Evolutionary conservation across 2,888 invertebrate species (phyloP).

Genomic region (Malacosoma neustria): DNA sequence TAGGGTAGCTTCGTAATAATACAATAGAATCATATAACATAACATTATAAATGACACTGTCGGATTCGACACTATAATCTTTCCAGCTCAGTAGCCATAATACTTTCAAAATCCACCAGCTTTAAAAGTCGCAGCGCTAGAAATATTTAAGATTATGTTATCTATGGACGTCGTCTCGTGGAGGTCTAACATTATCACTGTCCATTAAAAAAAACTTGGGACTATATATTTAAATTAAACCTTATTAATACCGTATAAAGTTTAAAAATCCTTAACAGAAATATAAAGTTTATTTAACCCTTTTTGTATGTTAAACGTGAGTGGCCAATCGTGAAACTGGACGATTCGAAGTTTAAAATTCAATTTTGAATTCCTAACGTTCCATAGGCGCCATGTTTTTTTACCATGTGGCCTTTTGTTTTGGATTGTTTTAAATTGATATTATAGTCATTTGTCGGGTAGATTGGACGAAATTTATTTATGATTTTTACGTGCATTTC

Average conservation of each 20-base stretch:
- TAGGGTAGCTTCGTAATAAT: too few relatives aligned
- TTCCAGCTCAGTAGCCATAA: too few relatives aligned
- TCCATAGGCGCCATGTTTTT: constrained; percentile 38
- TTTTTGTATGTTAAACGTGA: constrained; percentile 30
- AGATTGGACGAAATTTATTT: too few relatives aligned
- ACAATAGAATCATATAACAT: too few relatives aligned
- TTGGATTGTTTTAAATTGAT: constrained; percentile 13
- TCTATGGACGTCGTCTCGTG: constrained; percentile 35
- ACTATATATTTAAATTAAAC: constrained; percentile 2
- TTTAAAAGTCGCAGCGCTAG: constrained; percentile 28
- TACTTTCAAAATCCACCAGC: too few relatives aligned
- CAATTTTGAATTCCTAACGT: constrained; percentile 44
- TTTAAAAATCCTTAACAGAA: constrained; percentile 7
- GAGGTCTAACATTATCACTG: constrained; percentile 32
- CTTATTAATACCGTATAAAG: constrained; percentile 10
- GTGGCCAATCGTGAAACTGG: constrained; percentile 38
- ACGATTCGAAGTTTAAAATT: constrained; percentile 23
- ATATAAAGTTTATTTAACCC: constrained; percentile 13
- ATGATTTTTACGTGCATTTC: too few relatives aligned
- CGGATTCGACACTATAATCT: too few relatives aligned
- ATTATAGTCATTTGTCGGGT: constrained; percentile 5
- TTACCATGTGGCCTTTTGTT: constrained; percentile 19
- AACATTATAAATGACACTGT: too few relatives aligned
- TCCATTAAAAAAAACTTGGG: constrained; percentile 16
- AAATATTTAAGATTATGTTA: constrained; percentile 47